These are phyloP conservation scores for Ceyx erithaca DNA, from an alignment of 2,797 vertebrate species.

Conservation along the genomic window DNA sequence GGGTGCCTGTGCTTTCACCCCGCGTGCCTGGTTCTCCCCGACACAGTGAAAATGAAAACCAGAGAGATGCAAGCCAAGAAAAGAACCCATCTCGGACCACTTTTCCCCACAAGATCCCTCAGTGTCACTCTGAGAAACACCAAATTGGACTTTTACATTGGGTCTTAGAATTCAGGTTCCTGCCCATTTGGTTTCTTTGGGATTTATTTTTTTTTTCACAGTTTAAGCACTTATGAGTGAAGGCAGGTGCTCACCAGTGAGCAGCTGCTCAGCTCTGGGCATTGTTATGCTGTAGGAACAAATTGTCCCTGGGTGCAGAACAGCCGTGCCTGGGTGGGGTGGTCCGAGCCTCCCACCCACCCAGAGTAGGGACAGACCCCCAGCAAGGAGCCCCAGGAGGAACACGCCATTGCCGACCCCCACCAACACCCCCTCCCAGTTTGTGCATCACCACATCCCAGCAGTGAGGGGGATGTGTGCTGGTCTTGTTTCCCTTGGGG, in stretches of 20 bases:
- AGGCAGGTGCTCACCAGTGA: background rate
- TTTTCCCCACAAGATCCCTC: background rate
- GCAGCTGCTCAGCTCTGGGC: background rate
- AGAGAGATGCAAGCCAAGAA: background rate
- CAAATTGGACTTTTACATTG: background rate
- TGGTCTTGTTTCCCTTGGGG: fast-evolving
- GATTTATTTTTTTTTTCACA: background rate
- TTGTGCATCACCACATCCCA: too few relatives aligned
- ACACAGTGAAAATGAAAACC: background rate
- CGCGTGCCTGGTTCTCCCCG: fast-evolving
- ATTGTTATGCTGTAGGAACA: fast-evolving
- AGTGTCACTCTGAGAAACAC: background rate
- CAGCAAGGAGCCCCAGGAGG: background rate
- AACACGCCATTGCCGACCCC: background rate
- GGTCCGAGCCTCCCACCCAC: background rate
- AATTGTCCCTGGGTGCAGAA: fast-evolving
- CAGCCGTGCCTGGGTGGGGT: fast-evolving
- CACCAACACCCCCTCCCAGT: too few relatives aligned
- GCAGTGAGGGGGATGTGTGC: fast-evolving
- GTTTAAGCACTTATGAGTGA: fast-evolving
- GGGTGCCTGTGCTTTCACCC: fast-evolving
- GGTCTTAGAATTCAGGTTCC: background rate
- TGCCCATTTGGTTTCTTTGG: background rate
- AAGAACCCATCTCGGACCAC: background rate
- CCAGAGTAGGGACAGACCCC: background rate